Percentiles rank a stretch among this genome's conserved stretches.
phyloP scores from a whole-genome alignment of 2,888 invertebrate species.

The Dysmachus trigonus region DNA sequence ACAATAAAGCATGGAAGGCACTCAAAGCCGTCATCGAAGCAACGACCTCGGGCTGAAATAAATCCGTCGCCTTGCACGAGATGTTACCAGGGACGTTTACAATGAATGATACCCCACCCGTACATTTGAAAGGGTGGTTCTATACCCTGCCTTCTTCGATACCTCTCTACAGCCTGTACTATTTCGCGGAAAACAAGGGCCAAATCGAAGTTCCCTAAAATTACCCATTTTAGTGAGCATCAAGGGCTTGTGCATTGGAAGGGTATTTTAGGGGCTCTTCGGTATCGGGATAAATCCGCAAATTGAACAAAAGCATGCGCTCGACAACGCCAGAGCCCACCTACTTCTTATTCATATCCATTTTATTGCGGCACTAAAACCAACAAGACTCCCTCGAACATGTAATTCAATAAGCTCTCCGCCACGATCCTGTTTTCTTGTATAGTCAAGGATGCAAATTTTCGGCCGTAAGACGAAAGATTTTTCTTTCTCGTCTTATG shows the following conservation, averaged over 20 bases:
- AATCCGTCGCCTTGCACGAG: constrained; percentile 19
- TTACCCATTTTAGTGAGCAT: not conserved
- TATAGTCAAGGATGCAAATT: constrained; percentile 12
- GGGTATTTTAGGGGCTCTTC: not conserved
- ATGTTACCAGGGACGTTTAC: constrained; percentile 18
- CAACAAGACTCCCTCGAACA: constrained; percentile 3
- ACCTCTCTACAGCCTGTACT: not conserved
- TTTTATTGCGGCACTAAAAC: constrained; percentile 20
- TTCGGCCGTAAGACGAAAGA: not conserved
- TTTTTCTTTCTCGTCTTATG: too few relatives aligned
- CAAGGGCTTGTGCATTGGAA: not conserved
- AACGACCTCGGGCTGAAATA: constrained; percentile 2
- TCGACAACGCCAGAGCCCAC: not conserved
- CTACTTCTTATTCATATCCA: not conserved
- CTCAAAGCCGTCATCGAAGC: constrained; percentile 15
- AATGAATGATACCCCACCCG: not conserved
- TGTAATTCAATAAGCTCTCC: constrained; percentile 35
- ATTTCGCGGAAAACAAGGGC: not conserved
- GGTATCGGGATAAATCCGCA: not conserved
- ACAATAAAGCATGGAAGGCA: not conserved
- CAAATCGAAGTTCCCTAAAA: not conserved
- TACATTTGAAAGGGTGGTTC: not conserved
- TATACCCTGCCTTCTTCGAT: not conserved
- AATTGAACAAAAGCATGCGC: not conserved
- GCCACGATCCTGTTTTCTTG: not conserved